Evolutionary conservation across 1,140 invertebrate species (phyloP).

Genomic region (Polyergus mexicanus): DNA sequence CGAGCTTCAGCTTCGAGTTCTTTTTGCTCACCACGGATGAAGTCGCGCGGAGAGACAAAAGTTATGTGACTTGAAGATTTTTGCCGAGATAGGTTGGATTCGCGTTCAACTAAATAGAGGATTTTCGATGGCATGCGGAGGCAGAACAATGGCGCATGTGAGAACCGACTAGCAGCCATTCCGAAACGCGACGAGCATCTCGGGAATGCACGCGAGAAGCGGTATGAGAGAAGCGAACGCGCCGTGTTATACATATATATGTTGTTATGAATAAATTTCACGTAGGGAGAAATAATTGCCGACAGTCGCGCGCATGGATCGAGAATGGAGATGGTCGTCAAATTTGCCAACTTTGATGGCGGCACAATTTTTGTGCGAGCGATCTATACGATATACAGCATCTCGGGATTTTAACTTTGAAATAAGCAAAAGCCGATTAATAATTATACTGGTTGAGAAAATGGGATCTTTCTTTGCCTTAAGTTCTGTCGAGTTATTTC

Average conservation of each 20-base stretch:
- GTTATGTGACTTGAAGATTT: conserved; percentile 41
- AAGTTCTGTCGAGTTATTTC: no score
- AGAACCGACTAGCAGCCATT: conserved; percentile 31
- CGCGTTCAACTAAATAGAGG: conserved; percentile 48
- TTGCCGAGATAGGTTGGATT: conserved; percentile 18
- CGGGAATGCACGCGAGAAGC: conserved; percentile 25
- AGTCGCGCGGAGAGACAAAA: conserved; percentile 50
- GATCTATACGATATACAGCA: background rate
- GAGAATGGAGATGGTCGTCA: conserved; percentile 12
- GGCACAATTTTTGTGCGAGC: background rate
- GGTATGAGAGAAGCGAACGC: conserved; percentile 11
- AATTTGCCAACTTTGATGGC: background rate
- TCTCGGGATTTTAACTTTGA: background rate
- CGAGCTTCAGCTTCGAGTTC: conserved; percentile 29
- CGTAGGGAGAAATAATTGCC: background rate
- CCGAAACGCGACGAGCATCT: conserved; percentile 38
- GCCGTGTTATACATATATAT: background rate
- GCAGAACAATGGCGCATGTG: conserved; percentile 46
- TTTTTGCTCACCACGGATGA: conserved; percentile 31
- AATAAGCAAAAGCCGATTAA: background rate
- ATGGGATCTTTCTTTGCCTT: no score
- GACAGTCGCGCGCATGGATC: background rate
- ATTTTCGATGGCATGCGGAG: conserved; percentile 43
- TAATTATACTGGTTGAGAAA: no score
- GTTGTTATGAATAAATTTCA: conserved; percentile 45